These are phyloP conservation scores for Corythoichthys haematopterus DNA, from an alignment of 2,113 vertebrate genomes.

Conservation along the genomic window DNA sequence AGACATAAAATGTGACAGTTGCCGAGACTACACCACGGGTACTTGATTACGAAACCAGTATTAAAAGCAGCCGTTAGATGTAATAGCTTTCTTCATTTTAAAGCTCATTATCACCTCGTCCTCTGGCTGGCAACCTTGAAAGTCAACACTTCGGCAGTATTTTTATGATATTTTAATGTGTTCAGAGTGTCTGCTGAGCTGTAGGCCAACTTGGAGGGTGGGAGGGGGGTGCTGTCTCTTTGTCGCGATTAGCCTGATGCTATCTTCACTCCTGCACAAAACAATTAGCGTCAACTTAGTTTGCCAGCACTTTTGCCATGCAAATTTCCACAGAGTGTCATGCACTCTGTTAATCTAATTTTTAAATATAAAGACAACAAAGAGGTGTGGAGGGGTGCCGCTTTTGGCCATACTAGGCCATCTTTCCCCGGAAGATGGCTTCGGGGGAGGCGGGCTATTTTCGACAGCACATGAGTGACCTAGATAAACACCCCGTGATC, in stretches of 20 bases:
- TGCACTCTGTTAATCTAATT: background rate
- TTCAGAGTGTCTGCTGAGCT: slow-evolving; percentile 3
- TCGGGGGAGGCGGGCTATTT: slow-evolving; percentile 10
- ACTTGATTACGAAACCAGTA: background rate
- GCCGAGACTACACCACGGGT: background rate
- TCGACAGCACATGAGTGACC: slow-evolving; percentile 8
- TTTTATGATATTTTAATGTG: slow-evolving; percentile 3
- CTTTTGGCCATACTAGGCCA: background rate
- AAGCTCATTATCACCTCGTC: background rate
- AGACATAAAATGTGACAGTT: background rate
- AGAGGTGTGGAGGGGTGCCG: background rate
- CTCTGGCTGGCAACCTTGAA: background rate
- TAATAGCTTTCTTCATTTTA: background rate
- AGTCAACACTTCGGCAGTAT: background rate
- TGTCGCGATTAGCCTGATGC: background rate
- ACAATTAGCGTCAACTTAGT: background rate
- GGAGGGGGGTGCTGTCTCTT: background rate
- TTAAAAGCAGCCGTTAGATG: background rate
- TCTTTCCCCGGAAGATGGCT: slow-evolving; percentile 7
- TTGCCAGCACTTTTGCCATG: background rate
- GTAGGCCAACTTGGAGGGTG: background rate
- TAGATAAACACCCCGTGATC: slow-evolving; percentile 11
- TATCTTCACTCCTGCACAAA: slow-evolving; percentile 3
- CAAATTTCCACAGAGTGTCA: background rate
- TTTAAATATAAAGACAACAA: background rate